Conservation (phyloP, 2,888 invertebrate genomes). For the Apotomis capreana region DNA sequence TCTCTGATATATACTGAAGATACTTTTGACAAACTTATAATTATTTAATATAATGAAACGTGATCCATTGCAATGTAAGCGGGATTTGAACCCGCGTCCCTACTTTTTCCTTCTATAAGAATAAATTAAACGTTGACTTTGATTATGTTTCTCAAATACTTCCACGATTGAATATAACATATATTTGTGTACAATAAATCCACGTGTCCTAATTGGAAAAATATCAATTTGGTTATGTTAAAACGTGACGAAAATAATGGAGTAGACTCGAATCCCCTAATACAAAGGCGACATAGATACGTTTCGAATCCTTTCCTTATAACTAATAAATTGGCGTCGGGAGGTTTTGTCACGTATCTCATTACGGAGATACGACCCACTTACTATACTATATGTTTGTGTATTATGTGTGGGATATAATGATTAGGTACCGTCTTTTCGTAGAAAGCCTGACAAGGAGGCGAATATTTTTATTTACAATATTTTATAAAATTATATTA, state of each 20-base stretch:
- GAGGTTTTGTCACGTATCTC: slow-evolving; percentile 39
- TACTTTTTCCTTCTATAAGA: too few species aligned
- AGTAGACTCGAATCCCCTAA: slow-evolving; percentile 10
- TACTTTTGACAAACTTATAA: too few species aligned
- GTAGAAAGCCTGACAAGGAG: not conserved
- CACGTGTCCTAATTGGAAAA: slow-evolving; percentile 6
- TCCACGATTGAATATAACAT: not conserved
- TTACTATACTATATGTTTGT: not conserved
- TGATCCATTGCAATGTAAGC: too few species aligned
- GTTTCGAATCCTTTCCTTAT: slow-evolving; percentile 31
- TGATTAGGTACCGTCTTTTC: not conserved
- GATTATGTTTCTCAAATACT: not conserved
- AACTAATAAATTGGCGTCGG: slow-evolving; percentile 29
- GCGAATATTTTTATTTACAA: not conserved
- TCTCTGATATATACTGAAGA: not conserved
- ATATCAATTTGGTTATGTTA: slow-evolving; percentile 34
- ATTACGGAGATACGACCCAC: slow-evolving; percentile 20
- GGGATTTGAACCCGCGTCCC: too few species aligned
- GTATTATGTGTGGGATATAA: not conserved
- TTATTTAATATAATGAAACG: too few species aligned
- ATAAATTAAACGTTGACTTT: too few species aligned
- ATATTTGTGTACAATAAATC: not conserved
- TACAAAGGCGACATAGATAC: slow-evolving; percentile 9
- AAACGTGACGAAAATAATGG: slow-evolving; percentile 40
- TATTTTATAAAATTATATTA: too few species aligned